These are phyloP conservation scores for Acanthurus lineatus DNA, from an alignment of 2,797 vertebrate genomes.

Conservation along the genomic window DNA sequence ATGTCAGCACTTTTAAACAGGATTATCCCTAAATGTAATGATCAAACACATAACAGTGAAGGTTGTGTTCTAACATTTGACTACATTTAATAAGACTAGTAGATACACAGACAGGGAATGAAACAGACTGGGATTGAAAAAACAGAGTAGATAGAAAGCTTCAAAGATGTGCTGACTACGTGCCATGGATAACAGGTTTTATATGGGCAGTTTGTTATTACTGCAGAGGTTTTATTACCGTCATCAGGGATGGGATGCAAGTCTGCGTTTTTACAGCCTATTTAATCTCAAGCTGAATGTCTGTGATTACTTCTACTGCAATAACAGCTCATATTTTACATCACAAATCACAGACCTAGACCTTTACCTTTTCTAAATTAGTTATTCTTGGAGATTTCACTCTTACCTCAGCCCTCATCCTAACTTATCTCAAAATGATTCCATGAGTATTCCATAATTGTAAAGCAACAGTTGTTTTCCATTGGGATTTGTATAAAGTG, in stretches of 20 bases:
- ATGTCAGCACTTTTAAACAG: not conserved
- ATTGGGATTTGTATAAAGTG: too few species aligned
- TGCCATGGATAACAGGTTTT: slow-evolving; percentile 73
- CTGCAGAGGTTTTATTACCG: slow-evolving; percentile 74
- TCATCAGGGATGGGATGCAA: slow-evolving; percentile 72
- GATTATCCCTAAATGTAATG: not conserved
- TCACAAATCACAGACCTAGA: slow-evolving; percentile 33
- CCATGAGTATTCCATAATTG: not conserved
- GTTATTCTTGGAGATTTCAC: not conserved
- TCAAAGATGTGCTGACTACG: slow-evolving; percentile 76
- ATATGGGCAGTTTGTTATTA: slow-evolving; percentile 77
- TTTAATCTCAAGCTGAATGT: slow-evolving; percentile 72
- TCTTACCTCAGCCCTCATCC: not conserved
- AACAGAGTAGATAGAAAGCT: slow-evolving; percentile 42
- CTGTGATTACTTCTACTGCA: slow-evolving; percentile 61
- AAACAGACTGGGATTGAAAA: slow-evolving; percentile 16
- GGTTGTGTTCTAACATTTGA: not conserved
- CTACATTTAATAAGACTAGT: slow-evolving; percentile 19
- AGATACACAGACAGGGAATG: not conserved
- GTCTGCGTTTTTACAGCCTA: slow-evolving; percentile 71
- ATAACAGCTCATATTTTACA: slow-evolving; percentile 60
- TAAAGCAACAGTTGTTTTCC: not conserved
- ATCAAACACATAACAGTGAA: not conserved
- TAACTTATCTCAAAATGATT: not conserved
- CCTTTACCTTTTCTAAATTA: not conserved